phyloP scores from a whole-genome alignment of 2,113 vertebrate genomes.

The Ctenomys sociabilis region DNA sequence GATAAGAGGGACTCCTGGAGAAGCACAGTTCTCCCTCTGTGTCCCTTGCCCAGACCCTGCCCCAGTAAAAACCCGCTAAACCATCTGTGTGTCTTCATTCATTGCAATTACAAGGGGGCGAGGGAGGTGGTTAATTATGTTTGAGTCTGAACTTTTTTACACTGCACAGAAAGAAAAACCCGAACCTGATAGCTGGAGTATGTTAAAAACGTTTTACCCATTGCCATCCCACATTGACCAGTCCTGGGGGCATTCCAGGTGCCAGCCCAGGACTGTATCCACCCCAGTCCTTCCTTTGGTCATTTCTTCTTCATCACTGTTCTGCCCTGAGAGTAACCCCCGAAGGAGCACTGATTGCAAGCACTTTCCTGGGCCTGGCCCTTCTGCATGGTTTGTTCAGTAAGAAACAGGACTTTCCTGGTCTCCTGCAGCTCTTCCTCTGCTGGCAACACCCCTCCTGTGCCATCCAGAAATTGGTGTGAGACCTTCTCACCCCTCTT shows the following conservation, averaged over 20 bases:
- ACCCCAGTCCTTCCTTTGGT: neutral
- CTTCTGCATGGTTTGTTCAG: neutral
- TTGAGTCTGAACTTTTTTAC: slow-evolving; percentile 61
- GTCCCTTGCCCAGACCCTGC: neutral
- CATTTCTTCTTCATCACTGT: neutral
- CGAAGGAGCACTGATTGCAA: neutral
- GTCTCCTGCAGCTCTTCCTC: neutral
- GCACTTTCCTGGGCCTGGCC: neutral
- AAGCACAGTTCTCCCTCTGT: neutral
- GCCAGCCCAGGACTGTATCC: neutral
- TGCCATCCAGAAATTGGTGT: neutral
- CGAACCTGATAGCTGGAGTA: neutral
- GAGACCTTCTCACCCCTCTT: neutral
- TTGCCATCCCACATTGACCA: neutral
- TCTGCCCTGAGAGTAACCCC: neutral
- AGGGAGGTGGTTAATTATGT: neutral
- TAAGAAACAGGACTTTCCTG: neutral
- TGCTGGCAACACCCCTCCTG: fast-evolving
- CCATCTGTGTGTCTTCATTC: neutral
- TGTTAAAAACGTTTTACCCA: neutral
- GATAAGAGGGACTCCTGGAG: neutral
- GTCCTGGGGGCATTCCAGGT: neutral
- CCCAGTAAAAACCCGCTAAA: neutral
- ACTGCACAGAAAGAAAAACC: neutral
- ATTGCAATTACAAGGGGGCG: neutral